Conservation (phyloP, 2,888 invertebrate species). For the Neoaliturus tenellus region DNA sequence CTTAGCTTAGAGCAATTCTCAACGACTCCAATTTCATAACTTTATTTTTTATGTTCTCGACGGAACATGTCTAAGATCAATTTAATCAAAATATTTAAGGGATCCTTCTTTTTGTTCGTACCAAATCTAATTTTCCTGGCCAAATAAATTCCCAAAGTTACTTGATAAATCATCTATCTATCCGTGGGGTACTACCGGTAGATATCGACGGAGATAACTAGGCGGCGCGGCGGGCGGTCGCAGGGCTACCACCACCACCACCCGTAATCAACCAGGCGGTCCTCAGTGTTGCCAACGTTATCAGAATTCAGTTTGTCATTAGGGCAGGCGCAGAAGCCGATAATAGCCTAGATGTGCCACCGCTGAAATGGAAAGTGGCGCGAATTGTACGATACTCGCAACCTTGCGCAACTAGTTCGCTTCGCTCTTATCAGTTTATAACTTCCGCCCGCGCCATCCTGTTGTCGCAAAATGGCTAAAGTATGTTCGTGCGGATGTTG, state of each 20-base stretch:
- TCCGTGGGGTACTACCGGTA: conserved; percentile 2
- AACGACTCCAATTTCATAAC: no score
- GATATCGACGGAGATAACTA: neutral
- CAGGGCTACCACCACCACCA: neutral
- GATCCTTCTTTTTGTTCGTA: no score
- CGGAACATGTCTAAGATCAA: no score
- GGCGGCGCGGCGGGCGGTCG: conserved; percentile 7
- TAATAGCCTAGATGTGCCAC: conserved; percentile 10
- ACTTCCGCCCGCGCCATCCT: conserved; percentile 30
- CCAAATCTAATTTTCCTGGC: neutral
- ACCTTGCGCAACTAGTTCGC: conserved; percentile 4
- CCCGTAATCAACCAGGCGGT: neutral
- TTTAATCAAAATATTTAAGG: no score
- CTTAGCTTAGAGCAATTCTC: no score
- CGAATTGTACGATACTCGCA: conserved; percentile 22
- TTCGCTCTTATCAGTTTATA: conserved; percentile 26
- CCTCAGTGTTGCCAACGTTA: conserved; percentile 1
- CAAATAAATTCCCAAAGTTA: neutral
- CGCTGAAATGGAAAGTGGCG: conserved; percentile 35
- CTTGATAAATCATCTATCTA: neutral
- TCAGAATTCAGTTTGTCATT: neutral
- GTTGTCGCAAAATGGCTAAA: conserved; percentile 25
- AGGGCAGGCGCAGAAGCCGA: conserved; percentile 19
- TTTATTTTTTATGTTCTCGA: no score
- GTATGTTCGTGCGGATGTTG: conserved; percentile 16